Evolutionary conservation across 2,797 vertebrate species (phyloP).

Genomic region (Myioborus melanocephalus): DNA sequence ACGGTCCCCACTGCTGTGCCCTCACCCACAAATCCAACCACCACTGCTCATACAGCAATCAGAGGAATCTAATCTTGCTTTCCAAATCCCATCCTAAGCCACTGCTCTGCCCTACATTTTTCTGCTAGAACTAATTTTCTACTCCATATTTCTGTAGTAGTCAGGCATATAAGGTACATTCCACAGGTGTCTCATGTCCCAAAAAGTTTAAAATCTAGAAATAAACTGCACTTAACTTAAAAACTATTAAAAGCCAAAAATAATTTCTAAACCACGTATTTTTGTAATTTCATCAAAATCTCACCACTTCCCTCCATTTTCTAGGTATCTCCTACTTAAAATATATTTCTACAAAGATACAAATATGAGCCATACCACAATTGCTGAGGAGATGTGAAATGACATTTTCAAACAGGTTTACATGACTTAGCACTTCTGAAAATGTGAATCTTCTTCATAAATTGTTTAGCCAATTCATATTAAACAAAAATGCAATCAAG

Average conservation of each 20-base stretch:
- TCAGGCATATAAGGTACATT: background rate
- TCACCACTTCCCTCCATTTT: background rate
- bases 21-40: background rate
- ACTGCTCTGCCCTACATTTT: background rate
- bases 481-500: background rate
- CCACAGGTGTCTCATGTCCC: background rate
- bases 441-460: background rate
- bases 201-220: background rate
- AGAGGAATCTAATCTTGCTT: rapidly evolving
- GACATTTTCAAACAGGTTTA: background rate
- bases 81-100: background rate
- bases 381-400: background rate
- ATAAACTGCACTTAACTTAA: background rate
- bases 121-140: background rate
- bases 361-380: background rate
- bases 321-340: background rate
- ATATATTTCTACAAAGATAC: background rate
- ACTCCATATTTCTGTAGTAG: background rate
- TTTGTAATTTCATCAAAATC: background rate
- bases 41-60: background rate
- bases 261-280: background rate
- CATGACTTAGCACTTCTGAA: background rate
- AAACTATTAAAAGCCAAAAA: background rate
- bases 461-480: background rate
- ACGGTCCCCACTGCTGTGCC: background rate